Evolutionary conservation across 2,888 invertebrate genomes (phyloP).

Genomic region (Dolichomitus sp.): DNA sequence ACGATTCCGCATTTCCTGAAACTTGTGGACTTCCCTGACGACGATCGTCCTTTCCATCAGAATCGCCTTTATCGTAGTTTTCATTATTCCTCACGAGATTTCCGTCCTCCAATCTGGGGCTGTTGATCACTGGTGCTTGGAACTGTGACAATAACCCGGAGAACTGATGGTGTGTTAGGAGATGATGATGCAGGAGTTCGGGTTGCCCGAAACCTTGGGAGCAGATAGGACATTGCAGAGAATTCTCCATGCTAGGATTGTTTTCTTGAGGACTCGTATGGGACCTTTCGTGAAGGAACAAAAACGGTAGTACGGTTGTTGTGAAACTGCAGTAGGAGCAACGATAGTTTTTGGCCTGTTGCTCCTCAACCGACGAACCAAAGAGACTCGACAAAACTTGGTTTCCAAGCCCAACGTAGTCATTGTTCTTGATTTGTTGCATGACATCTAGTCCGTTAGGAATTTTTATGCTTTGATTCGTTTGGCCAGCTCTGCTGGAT

Average conservation of each 20-base stretch:
- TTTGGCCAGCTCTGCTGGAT: conserved; percentile 66
- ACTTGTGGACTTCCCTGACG: conserved; percentile 81
- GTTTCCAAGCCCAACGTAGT: conserved; percentile 83
- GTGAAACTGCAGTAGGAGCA: conserved; percentile 97
- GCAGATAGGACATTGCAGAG: conserved; percentile 88
- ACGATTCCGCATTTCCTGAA: conserved; percentile 81
- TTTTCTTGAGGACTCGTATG: conserved; percentile 88
- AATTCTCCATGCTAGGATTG: conserved; percentile 76
- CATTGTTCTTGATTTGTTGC: conserved; percentile 73
- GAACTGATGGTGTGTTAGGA: conserved; percentile 89
- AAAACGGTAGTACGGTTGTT: conserved; percentile 95
- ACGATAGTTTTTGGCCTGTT: conserved; percentile 92
- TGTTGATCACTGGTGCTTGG: conserved; percentile 75
- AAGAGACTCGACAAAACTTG: conserved; percentile 88
- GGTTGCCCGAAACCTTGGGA: conserved; percentile 88
- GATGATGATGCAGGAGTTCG: conserved; percentile 89
- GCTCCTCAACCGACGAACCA: conserved; percentile 84
- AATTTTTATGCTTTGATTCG: conserved; percentile 88
- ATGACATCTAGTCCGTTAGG: conserved; percentile 86
- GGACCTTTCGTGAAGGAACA: conserved; percentile 97
- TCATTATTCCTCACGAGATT: conserved; percentile 74
- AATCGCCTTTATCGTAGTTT: conserved; percentile 75
- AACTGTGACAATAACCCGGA: conserved; percentile 81
- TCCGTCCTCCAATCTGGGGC: conserved; percentile 64
- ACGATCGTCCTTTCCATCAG: conserved; percentile 84